Evolutionary conservation across 2,888 invertebrate genomes (phyloP), one percentile per base, ranked within the genome.

Genomic region (Eudiplozoon nipponicum): DNA sequence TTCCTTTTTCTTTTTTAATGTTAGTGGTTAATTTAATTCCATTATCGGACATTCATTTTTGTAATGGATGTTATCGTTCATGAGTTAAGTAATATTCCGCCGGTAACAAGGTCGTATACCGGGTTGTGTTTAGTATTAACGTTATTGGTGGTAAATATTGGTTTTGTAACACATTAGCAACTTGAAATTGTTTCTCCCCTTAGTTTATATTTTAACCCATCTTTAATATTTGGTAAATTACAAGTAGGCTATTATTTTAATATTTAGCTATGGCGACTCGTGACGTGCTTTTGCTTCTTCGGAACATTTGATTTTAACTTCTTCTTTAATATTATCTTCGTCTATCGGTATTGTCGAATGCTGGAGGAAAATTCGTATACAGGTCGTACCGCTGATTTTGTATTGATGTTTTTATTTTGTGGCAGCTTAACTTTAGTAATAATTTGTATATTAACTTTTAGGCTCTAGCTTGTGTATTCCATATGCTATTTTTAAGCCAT

Each of bases 261-360:
- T 26, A 52, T 54, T 28, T 57, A 94, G 70, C 48, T 86, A 66
- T 94, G 90, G 86, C 68, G 94, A 52, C 62, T 94, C 46, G 60
- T 90, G 39, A 84, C 86, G 34, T 84, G 86, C 54, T 98, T 94
- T 65, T 69, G 90, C 38, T 94, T 81, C 57, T 90, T 94, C 62
- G 94, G 94, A 39, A 75, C 84, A 29, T 68, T 94, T 53, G 86
- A 90, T 22, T 94, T 98, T 63, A 86, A 81, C 60, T 90, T 94
- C 60, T 72, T 94, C 53, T 94, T 94, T 67, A 94, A 90, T 59
- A 80, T 94, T 70, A 77, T 90, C 57, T 94, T 94, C 60, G 90
- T 86, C 26, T 90, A 90, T 61, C 71, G 84, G 51, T 94, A 98
- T 59, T 94, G 94, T 61, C 70, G 84, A 49, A 86, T 90, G 81